Base-by-base conservation (phyloP, 2,888 invertebrate genomes). In the Mythimna pallens region DNA sequence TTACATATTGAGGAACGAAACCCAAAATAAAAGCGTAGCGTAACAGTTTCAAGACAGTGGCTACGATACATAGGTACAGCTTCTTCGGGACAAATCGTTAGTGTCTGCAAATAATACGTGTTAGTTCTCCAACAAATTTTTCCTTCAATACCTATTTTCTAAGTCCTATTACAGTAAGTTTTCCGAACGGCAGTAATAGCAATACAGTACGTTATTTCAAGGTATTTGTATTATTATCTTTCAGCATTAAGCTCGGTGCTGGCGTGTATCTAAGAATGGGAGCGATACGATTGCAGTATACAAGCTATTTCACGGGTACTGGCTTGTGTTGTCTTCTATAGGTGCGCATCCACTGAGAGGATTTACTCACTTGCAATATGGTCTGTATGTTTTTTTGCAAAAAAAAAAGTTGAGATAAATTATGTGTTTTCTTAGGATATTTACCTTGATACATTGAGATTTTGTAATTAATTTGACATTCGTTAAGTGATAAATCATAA, bases 301-400 rank as follows among this genome's bases (percentile, higher is more conserved):
- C 87, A 83, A 86, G 85, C 83, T 86, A 90, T 90, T 89, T 89
- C 87, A 87, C 82, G 87, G 85, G 67, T 85, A 83, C 70, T 85
- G 85, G 72, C 82, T 88, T 84, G 85, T 81, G 77, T 86, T 78
- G 73, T 83, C 70, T 74, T 68, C 47, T 36, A 7, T 78, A 80
- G 79, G 71, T 9, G 12, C n/a, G 61, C 86, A 87, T 80, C 81
- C 81, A 76, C 10, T 69, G 47, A 0, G n/a, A 75, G 20, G 20
- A 30, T 65, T 1, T n/a, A 7, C 64, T 61, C 1, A 25, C 3
- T 3, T 47, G 34, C 6, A 54, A 47, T 40, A 0, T 12, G 5
- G 22, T 6, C 12, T 22, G 36, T 8, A 34, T 36, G 55, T 40
- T 55, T 9, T 40, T 3, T 22, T 0, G 7, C 14, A 43, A 14